These are phyloP conservation scores for Choloepus hoffmanni DNA, from an alignment of 2,113 vertebrate species.

Conservation along the genomic window DNA sequence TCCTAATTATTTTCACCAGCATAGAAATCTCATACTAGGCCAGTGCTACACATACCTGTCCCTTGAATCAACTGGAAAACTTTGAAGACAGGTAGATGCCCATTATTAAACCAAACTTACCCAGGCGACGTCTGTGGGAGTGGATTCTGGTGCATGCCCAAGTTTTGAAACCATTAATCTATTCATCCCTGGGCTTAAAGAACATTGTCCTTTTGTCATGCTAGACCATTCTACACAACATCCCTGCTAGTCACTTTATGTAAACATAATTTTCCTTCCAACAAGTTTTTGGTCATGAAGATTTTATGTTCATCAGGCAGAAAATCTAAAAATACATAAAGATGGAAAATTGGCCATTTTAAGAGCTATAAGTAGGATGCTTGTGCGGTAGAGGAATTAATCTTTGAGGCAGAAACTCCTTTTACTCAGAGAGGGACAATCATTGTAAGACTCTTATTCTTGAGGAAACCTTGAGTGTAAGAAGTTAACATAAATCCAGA, in stretches of 20 bases:
- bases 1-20: background rate
- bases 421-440: background rate
- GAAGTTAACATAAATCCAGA: constrained; percentile 1
- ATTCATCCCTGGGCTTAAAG: background rate
- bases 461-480: constrained; percentile 2
- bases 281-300: background rate
- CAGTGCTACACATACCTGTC: background rate
- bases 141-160: background rate
- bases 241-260: background rate
- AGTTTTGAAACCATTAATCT: background rate
- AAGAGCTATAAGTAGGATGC: background rate
- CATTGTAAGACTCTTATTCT: background rate
- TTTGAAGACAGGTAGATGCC: background rate
- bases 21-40: background rate
- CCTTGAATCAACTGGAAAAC: background rate
- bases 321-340: background rate
- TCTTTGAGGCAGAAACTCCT: constrained; percentile 14
- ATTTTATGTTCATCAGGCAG: background rate
- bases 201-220: background rate
- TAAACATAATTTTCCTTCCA: constrained; percentile 1
- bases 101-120: background rate
- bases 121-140: background rate
- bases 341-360: background rate
- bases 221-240: background rate
- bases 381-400: background rate